These are phyloP conservation scores for Lipophrys pholis DNA, from an alignment of 2,113 vertebrate genomes.

Conservation along the genomic window DNA sequence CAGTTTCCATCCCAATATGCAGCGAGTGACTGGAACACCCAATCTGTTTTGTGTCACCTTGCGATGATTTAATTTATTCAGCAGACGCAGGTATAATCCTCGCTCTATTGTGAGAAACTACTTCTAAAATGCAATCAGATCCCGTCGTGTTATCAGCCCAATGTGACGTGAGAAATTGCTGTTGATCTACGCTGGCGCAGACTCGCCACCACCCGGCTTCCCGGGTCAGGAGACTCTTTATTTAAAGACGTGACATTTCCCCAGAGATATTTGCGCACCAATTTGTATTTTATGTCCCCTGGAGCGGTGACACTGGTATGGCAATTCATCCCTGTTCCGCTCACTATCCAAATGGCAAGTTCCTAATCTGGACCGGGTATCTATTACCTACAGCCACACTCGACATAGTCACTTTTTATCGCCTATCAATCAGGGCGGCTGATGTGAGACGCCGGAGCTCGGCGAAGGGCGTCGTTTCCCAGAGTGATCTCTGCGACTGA, in stretches of 20 bases:
- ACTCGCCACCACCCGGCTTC: conserved; percentile 35
- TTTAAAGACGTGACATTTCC: conserved; percentile 66
- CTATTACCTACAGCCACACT: conserved; percentile 60
- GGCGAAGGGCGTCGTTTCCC: conserved; percentile 36
- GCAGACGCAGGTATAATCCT: conserved; percentile 2
- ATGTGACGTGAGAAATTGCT: conserved; percentile 33
- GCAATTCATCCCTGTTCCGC: conserved; percentile 39
- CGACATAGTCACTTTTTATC: conserved; percentile 64
- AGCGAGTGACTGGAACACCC: background rate
- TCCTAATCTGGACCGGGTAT: conserved; percentile 66
- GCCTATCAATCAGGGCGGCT: conserved; percentile 56
- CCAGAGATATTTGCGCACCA: conserved; percentile 68
- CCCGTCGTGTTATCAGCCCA: conserved; percentile 6
- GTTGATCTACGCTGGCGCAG: conserved; percentile 2
- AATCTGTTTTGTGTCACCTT: background rate
- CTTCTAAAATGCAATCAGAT: conserved; percentile 31
- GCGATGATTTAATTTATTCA: conserved; percentile 14
- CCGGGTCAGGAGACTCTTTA: conserved; percentile 47
- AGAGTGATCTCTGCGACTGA: conserved; percentile 54
- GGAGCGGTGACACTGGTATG: conserved; percentile 19
- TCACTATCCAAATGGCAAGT: conserved; percentile 63
- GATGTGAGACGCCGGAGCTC: conserved; percentile 44
- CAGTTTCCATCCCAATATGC: conserved; percentile 1
- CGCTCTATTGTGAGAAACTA: background rate
- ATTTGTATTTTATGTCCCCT: conserved; percentile 67